Percentiles rank a stretch among this genome's conserved stretches.
phyloP scores from a whole-genome alignment of 1,140 invertebrate species.

The Bactericera cockerelli region DNA sequence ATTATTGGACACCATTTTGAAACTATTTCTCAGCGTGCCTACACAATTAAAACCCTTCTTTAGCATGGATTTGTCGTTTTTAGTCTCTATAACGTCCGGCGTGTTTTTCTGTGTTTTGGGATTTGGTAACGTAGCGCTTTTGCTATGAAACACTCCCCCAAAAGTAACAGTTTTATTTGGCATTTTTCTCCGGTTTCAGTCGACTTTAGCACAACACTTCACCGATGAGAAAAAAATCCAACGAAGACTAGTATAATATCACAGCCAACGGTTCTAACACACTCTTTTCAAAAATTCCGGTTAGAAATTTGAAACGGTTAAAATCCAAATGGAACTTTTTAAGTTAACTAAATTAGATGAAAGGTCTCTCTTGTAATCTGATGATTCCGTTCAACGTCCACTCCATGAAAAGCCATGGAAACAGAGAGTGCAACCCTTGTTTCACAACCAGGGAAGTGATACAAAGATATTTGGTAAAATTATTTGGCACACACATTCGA shows the following conservation, averaged over 20 bases:
- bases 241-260: slow-evolving; percentile 11
- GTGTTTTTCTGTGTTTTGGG: slow-evolving; percentile 4
- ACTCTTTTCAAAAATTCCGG: not conserved
- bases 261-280: slow-evolving; percentile 5
- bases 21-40: slow-evolving; percentile 23
- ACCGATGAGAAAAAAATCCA: slow-evolving; percentile 5
- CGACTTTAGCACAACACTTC: slow-evolving; percentile 6
- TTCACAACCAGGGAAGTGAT: slow-evolving; percentile 5
- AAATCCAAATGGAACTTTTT: not conserved
- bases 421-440: slow-evolving; percentile 1
- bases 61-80: slow-evolving; percentile 19
- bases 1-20: slow-evolving; percentile 57
- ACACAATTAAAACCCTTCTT: slow-evolving; percentile 25
- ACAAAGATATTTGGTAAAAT: not conserved
- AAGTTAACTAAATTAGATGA: slow-evolving; percentile 3
- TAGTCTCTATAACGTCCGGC: slow-evolving; percentile 15
- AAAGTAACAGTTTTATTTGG: slow-evolving; percentile 22
- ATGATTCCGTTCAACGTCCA: slow-evolving; percentile 9
- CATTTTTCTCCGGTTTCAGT: slow-evolving; percentile 15
- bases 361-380: slow-evolving; percentile 2
- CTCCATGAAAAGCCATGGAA: slow-evolving; percentile 11
- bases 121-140: slow-evolving; percentile 13
- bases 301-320: not conserved
- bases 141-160: slow-evolving; percentile 22
- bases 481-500: slow-evolving; percentile 14